These are phyloP conservation scores for Odobenus rosmarus DNA, from an alignment of 2,113 vertebrate genomes.

Conservation along the genomic window DNA sequence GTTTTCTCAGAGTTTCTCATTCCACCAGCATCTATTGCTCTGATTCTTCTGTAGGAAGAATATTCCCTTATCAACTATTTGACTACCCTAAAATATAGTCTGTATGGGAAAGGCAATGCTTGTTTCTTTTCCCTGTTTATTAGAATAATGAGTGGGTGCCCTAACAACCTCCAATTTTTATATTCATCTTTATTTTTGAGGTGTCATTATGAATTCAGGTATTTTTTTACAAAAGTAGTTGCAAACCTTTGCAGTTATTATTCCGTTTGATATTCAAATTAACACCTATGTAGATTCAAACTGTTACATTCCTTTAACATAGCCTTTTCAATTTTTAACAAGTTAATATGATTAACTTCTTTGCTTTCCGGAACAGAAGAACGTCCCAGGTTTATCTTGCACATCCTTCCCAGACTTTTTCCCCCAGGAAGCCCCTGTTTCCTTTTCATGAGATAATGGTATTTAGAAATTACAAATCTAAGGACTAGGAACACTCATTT, in stretches of 20 bases:
- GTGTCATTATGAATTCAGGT: not conserved
- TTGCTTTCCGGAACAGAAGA: not conserved
- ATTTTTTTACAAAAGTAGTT: not conserved
- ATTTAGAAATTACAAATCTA: not conserved
- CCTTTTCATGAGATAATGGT: not conserved
- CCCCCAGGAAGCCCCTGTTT: not conserved
- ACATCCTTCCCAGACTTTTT: not conserved
- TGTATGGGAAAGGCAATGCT: not conserved
- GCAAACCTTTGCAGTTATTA: not conserved
- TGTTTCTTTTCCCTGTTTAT: not conserved
- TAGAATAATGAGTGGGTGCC: not conserved
- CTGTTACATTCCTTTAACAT: not conserved
- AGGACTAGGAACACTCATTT: not conserved
- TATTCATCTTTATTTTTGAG: conserved; percentile 25
- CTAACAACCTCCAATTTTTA: conserved; percentile 2
- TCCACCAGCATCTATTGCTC: not conserved
- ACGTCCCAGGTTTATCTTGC: not conserved
- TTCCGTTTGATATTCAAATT: not conserved
- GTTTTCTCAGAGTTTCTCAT: not conserved
- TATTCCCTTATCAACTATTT: not conserved
- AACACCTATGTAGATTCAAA: not conserved
- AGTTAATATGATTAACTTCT: not conserved
- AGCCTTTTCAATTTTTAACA: not conserved
- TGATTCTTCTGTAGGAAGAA: not conserved
- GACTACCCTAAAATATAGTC: not conserved